These are phyloP conservation scores for Pardalotus punctatus DNA, from an alignment of 2,113 vertebrate genomes.

Conservation along the genomic window DNA sequence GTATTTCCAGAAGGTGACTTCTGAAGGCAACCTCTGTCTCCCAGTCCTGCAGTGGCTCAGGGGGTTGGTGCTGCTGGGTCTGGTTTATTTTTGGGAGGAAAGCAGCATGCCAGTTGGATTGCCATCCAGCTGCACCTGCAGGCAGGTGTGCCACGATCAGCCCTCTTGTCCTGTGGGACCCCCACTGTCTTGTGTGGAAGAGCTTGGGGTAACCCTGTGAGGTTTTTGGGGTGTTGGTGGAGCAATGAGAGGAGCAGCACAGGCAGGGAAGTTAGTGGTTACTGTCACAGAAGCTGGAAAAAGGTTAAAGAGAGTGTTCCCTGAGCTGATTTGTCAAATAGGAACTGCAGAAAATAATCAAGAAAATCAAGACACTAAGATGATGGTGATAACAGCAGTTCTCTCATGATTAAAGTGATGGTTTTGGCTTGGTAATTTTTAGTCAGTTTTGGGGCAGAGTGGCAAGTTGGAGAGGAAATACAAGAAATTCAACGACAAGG, in stretches of 20 bases:
- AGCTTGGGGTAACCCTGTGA: background rate
- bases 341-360: conserved; percentile 21
- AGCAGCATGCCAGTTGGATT: background rate
- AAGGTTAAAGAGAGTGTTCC: background rate
- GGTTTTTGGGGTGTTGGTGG: fast-evolving
- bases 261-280: background rate
- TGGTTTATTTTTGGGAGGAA: background rate
- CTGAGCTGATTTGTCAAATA: background rate
- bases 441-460: background rate
- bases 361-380: conserved; percentile 16
- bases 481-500: background rate
- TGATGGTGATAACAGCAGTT: background rate
- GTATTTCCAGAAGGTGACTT: background rate
- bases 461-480: background rate
- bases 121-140: background rate
- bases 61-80: background rate
- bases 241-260: background rate
- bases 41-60: fast-evolving
- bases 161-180: fast-evolving
- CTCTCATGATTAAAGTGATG: background rate
- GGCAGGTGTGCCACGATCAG: background rate
- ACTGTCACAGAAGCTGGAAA: background rate
- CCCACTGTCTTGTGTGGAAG: fast-evolving
- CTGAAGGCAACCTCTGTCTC: background rate
- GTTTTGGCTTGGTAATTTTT: conserved; percentile 6